phyloP scores from a whole-genome alignment of 2,113 vertebrate genomes.

The Antennarius striatus region DNA sequence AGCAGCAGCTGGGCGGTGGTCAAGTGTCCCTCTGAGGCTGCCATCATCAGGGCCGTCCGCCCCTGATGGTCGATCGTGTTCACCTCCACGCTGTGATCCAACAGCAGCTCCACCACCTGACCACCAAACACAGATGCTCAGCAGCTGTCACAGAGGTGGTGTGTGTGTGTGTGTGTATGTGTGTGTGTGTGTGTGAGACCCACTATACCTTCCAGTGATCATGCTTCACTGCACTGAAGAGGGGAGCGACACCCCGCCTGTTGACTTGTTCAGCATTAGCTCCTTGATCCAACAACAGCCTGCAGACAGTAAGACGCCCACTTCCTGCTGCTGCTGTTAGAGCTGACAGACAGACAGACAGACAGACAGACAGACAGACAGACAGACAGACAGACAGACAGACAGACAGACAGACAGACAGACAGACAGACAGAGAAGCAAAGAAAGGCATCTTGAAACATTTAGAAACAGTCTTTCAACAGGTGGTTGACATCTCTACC shows the following conservation, averaged over 20 bases:
- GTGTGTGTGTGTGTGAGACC: not conserved
- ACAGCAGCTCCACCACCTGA: slow-evolving; percentile 91
- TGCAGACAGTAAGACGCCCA: slow-evolving; percentile 90
- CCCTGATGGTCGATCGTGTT: slow-evolving; percentile 96
- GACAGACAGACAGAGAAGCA: not conserved
- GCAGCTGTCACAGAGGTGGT: not conserved
- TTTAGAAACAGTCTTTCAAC: no score
- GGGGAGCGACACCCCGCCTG: slow-evolving; percentile 86
- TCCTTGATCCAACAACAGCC: slow-evolving; percentile 90
- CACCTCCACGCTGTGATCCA: slow-evolving; percentile 90
- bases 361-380: not conserved
- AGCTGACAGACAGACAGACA: slow-evolving; percentile 67
- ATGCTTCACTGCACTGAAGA: slow-evolving; percentile 91
- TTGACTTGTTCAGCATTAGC: slow-evolving; percentile 88
- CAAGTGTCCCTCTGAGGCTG: slow-evolving; percentile 92
- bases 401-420: not conserved
- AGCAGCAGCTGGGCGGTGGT: slow-evolving; percentile 90
- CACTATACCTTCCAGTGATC: slow-evolving; percentile 91
- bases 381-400: not conserved
- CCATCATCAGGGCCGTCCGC: slow-evolving; percentile 93
- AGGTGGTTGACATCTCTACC: no score
- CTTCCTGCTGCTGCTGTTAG: slow-evolving; percentile 91
- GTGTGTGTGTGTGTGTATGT: not conserved
- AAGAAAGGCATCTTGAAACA: not conserved
- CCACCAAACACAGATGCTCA: slow-evolving; percentile 14